Evolutionary conservation across 2,888 invertebrate genomes (phyloP), one percentile per base, ranked within the genome.

Genomic region (Hanleya hanleyi): DNA sequence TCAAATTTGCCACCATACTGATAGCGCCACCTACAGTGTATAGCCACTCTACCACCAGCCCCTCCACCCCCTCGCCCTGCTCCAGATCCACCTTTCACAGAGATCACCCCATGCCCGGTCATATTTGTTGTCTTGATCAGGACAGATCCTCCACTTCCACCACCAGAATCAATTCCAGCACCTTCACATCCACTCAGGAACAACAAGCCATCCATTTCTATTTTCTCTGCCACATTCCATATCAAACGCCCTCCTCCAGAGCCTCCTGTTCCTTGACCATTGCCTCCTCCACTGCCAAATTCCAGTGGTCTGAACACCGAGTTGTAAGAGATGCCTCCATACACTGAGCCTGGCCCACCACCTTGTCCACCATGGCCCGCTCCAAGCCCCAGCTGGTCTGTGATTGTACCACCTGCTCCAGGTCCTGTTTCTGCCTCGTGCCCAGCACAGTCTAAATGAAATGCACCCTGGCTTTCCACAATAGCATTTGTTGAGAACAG

Each of bases 341-440:
- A 81, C 50, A 62, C 68, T n/a, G 76, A 76, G 1, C 73, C 78
- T 3, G 81, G 80, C 5, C 83, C 83, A n/a, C 82, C 82, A 38
- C 84, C 85, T 64, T 78, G 78, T 33, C 83, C 83, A 37, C 85
- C 86, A 70, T 83, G 82, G 3, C 84, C 84, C 9, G 77, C 84
- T 29, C 87, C 87, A 6, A 72, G 49, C 7, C 83, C 83, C 1
- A 71, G 49, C 2, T 76, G 74, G 65, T 76, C 78, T 15, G 36
- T 15, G 0, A 78, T 32, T 0, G 83, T 84, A 15, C 33, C 61
- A 4, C 83, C 84, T 18, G 74, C 72, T 4, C 86, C 85, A 38
- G 76, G 74, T 5, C 83, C 84, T 29, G 22, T 35, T 69, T 84
- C 82, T 9, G 82, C 71, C 22, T 33, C 51, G 49, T 76, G 77